Conservation (phyloP, 1,140 invertebrate species). For the Drosophila neocordata region DNA sequence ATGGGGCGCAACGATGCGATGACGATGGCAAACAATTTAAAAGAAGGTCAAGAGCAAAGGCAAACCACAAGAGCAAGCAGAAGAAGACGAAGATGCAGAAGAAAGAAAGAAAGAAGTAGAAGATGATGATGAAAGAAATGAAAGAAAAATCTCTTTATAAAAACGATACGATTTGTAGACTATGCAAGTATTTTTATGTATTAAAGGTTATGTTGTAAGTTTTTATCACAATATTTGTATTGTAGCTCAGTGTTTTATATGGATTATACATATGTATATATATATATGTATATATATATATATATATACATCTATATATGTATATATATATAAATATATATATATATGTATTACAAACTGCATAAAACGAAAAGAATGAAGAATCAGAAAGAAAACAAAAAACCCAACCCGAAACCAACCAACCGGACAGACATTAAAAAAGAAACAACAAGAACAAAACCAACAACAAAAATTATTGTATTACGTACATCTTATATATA, state of each 20-base stretch:
- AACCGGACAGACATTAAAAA: conserved; percentile 62
- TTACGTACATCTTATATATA: conserved; percentile 82
- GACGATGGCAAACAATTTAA: conserved; percentile 49
- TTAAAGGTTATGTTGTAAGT: conserved; percentile 83
- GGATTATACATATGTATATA: conserved; percentile 77
- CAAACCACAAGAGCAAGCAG: conserved; percentile 8
- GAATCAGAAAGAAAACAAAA: conserved; percentile 40
- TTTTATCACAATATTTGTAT: conserved; percentile 83
- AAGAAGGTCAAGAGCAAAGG: conserved; percentile 45
- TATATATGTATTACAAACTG: neutral
- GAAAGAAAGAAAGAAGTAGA: conserved; percentile 28
- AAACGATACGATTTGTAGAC: conserved; percentile 82
- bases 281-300: conserved; percentile 74
- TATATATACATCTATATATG: conserved; percentile 74
- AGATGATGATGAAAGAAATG: conserved; percentile 25
- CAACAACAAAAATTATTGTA: conserved; percentile 78
- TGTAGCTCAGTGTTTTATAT: conserved; percentile 83
- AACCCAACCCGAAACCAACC: conserved; percentile 53
- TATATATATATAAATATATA: conserved; percentile 47
- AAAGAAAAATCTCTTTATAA: conserved; percentile 48
- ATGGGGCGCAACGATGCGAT: conserved; percentile 42
- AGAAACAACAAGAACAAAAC: conserved; percentile 47
- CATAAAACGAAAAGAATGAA: conserved; percentile 56
- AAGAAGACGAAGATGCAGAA: conserved; percentile 15
- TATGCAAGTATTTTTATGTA: conserved; percentile 83